These are phyloP conservation scores for Chaenocephalus aceratus DNA, from an alignment of 2,113 vertebrate species.

Conservation along the genomic window DNA sequence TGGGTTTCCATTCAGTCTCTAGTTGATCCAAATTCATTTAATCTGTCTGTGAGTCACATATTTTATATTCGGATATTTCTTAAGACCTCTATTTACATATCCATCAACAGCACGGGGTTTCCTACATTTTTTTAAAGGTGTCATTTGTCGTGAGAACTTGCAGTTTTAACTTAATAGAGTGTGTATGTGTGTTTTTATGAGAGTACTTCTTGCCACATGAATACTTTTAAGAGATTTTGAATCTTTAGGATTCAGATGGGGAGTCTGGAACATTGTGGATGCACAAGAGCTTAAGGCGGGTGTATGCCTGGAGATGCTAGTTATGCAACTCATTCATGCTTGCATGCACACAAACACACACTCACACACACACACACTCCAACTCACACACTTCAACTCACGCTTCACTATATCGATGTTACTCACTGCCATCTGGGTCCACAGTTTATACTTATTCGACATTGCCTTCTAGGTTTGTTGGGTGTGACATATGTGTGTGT, in stretches of 20 bases:
- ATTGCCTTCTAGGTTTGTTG: slow-evolving; percentile 13
- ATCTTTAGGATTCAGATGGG: slow-evolving; percentile 37
- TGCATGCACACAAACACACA: slow-evolving; percentile 9
- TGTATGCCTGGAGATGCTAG: slow-evolving; percentile 59
- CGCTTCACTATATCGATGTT: slow-evolving; percentile 51
- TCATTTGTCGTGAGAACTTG: not conserved
- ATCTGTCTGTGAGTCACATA: slow-evolving; percentile 59
- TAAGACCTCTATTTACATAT: slow-evolving; percentile 36
- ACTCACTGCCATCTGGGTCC: slow-evolving; percentile 66
- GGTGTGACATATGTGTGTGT: slow-evolving; percentile 14
- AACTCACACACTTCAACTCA: slow-evolving; percentile 21
- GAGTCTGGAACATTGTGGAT: slow-evolving; percentile 34
- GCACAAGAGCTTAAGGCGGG: slow-evolving; percentile 57
- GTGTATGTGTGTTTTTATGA: slow-evolving; percentile 21
- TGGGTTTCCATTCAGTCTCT: slow-evolving; percentile 36
- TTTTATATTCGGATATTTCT: slow-evolving; percentile 35
- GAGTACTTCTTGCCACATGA: slow-evolving; percentile 12
- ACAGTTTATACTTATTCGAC: slow-evolving; percentile 42
- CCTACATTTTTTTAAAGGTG: slow-evolving; percentile 11
- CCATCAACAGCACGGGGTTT: slow-evolving; percentile 31
- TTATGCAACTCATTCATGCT: slow-evolving; percentile 66
- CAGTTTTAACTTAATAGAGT: not conserved
- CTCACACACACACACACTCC: not conserved
- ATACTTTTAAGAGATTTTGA: slow-evolving; percentile 35
- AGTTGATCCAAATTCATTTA: slow-evolving; percentile 46